Evolutionary conservation across 2,797 vertebrate species (phyloP), one percentile per base, ranked within the genome.

Genomic region (Moxostoma hubbsi): DNA sequence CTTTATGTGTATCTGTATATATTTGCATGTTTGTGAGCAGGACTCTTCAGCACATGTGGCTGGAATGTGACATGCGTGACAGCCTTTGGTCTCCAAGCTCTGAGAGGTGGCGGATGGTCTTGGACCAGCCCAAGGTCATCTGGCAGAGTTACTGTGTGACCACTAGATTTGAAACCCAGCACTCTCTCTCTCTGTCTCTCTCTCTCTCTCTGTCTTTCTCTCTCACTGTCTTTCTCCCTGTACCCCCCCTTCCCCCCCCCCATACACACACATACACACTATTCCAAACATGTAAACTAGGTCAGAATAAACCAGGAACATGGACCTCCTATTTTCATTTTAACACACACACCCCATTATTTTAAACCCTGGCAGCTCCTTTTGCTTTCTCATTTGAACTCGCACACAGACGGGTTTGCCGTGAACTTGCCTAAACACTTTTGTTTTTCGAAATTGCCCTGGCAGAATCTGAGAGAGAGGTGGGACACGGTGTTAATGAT

Each of bases 91-190:
- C 36, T 36, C 36, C 36, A 82, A 85, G 90, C 92, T 93, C 93
- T 92, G 92, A 89, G 88, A 91, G 89, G 86, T 90, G 91, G 93
- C 94, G 94, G 93, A 94, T 94, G 93, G 93, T 92, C 89, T 86
- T 73, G 89, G 90, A 94, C 92, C 86, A 87, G 90, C 91, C 91
- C 94, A 94, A 94, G 94, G 94, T 94, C 93, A 93, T 92, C 89
- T 92, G 92, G 91, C 90, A 83, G 62, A 85, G 84, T 89, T 86
- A 85, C 87, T 90, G 89, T 92, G 83, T 87, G 85, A 91, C 88
- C 81, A 15, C 89, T 89, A 88, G 87, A 89, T 93, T 90, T 93
- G 89, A 93, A 93, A 94, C 89, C 88, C 83, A 88, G 91, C 86
- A 84, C 90, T 77, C 82, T 82, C 68, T 76, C 49, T 77, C 58